Conservation (phyloP, 2,113 vertebrate genomes). For the Microtus montanus region DNA sequence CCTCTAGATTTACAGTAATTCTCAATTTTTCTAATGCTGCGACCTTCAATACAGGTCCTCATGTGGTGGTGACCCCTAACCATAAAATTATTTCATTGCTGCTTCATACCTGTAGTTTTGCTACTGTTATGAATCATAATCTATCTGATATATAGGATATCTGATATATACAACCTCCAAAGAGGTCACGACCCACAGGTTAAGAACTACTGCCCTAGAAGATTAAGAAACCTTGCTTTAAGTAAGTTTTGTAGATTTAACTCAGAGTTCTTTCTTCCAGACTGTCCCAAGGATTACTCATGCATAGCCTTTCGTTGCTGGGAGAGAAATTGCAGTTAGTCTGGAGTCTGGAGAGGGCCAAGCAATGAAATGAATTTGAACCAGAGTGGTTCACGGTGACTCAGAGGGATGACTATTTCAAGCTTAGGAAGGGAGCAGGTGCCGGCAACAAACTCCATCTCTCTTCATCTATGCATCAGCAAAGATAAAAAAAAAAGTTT, state of each 20-base stretch:
- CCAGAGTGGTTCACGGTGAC: neutral
- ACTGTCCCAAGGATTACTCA: neutral
- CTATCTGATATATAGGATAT: neutral
- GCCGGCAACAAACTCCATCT: neutral
- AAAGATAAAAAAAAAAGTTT: neutral
- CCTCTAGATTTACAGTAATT: neutral
- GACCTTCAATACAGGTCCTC: neutral
- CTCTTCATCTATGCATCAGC: neutral
- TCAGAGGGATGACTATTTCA: neutral
- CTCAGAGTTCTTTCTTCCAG: neutral
- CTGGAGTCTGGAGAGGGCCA: neutral
- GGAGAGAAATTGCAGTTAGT: too few relatives aligned
- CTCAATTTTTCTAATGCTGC: neutral
- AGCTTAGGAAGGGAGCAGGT: neutral
- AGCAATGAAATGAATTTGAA: neutral
- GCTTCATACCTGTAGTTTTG: neutral
- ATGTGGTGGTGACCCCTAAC: neutral
- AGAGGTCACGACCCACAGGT: neutral
- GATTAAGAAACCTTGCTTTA: neutral
- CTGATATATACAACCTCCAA: neutral
- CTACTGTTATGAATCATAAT: neutral
- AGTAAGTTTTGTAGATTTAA: neutral
- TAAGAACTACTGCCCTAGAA: neutral
- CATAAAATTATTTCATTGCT: neutral
- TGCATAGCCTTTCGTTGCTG: neutral